phyloP scores from a whole-genome alignment of 2,113 vertebrate genomes.

The Labeo catla region DNA sequence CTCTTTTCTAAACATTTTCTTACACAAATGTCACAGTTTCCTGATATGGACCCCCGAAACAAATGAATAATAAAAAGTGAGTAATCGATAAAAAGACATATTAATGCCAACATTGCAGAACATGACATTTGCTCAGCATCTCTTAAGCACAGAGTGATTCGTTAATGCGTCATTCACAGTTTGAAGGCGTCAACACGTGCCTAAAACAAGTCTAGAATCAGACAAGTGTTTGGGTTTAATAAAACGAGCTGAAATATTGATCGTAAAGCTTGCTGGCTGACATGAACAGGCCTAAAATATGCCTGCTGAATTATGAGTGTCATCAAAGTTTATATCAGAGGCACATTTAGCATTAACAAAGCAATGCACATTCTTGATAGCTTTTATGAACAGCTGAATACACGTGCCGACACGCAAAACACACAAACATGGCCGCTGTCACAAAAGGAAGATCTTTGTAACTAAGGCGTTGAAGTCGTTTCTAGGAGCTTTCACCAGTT shows the following conservation, averaged over 20 bases:
- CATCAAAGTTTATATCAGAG: conserved; percentile 11
- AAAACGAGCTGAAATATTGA: background rate
- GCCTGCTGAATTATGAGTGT: conserved; percentile 5
- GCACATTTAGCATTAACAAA: conserved; percentile 37
- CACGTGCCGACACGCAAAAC: background rate
- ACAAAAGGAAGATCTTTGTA: background rate
- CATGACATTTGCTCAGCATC: background rate
- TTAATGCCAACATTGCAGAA: background rate
- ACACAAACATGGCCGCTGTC: background rate
- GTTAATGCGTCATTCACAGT: conserved; percentile 22
- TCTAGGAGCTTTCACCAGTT: background rate
- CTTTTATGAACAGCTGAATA: conserved; percentile 31
- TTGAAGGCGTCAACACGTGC: background rate
- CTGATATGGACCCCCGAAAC: background rate
- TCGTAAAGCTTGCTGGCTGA: background rate
- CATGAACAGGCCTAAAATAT: background rate
- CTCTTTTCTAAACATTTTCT: background rate
- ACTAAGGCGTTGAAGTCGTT: background rate
- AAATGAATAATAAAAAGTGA: background rate
- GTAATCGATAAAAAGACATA: background rate
- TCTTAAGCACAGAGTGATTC: background rate
- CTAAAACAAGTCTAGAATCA: background rate
- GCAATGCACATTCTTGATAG: conserved; percentile 30
- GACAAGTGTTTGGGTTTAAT: conserved; percentile 19
- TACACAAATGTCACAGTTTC: background rate